Percentiles rank a stretch among this genome's conserved stretches.
Conservation (phyloP, 2,888 invertebrate genomes). For the Meliscaeva auricollis region DNA sequence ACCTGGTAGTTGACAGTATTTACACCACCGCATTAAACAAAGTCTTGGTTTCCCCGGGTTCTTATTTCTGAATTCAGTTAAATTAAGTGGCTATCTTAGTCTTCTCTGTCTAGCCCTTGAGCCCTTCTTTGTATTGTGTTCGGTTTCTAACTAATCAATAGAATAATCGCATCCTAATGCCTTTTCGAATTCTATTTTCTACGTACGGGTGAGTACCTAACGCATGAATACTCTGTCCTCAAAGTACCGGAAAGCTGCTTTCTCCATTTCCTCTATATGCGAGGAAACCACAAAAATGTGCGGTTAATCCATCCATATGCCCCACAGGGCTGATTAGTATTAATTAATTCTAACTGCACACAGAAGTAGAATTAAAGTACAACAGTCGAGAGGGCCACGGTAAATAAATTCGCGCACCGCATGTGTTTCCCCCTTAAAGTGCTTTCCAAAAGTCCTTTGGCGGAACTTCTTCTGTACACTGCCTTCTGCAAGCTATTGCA, state of each 20-base stretch:
- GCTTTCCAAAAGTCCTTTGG: conserved; percentile 24
- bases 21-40: conserved; percentile 38
- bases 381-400: not conserved
- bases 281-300: conserved; percentile 70
- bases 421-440: conserved; percentile 36
- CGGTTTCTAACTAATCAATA: not conserved
- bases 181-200: conserved; percentile 39
- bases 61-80: conserved; percentile 17
- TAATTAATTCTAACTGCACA: conserved; percentile 61
- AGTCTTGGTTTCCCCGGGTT: conserved; percentile 1
- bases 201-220: not conserved
- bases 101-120: not conserved
- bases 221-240: conserved; percentile 32
- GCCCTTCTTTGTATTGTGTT: conserved; percentile 1
- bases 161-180: conserved; percentile 54
- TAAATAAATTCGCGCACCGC: conserved; percentile 43
- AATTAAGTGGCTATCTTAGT: conserved; percentile 44
- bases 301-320: conserved; percentile 4
- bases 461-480: conserved; percentile 16
- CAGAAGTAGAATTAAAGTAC: not conserved
- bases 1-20: conserved; percentile 55
- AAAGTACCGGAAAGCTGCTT: too few relatives aligned
- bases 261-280: not conserved
- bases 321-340: conserved; percentile 43
- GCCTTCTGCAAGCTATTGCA: not conserved